A percentile compares a stretch with the other conserved stretches of the same genome.
phyloP scores from a whole-genome alignment of 2,113 vertebrate genomes.

The Zapus hudsonius region DNA sequence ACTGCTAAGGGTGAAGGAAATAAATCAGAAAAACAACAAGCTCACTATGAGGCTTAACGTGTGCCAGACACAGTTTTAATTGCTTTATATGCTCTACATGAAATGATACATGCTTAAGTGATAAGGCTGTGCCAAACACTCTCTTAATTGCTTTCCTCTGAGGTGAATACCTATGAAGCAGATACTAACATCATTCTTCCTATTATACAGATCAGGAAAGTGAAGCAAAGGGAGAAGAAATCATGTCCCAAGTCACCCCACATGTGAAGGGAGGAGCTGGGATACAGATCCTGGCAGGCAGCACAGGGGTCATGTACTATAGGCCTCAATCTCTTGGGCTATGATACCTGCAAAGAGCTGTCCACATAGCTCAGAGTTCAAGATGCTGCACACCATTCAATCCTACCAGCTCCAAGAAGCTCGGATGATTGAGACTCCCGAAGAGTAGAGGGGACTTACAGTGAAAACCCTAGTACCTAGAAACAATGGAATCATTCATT shows the following conservation, averaged over 20 bases:
- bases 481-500: background rate
- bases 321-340: background rate
- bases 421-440: accelerated
- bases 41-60: no score
- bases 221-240: background rate
- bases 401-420: background rate
- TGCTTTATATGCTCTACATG: background rate
- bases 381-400: accelerated
- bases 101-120: background rate
- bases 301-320: accelerated
- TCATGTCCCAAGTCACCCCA: background rate
- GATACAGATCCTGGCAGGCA: background rate
- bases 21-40: background rate
- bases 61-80: no score
- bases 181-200: background rate
- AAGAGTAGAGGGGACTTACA: background rate
- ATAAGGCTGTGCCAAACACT: background rate
- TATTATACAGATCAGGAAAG: accelerated
- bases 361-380: background rate
- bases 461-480: background rate
- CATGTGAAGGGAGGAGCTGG: background rate
- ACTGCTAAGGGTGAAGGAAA: background rate
- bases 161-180: background rate
- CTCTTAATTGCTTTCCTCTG: background rate
- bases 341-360: background rate